A percentile compares a stretch with the other conserved stretches of the same genome.
Conservation (phyloP, 2,888 invertebrate species). For the Pristionchus fissidentatus region DNA sequence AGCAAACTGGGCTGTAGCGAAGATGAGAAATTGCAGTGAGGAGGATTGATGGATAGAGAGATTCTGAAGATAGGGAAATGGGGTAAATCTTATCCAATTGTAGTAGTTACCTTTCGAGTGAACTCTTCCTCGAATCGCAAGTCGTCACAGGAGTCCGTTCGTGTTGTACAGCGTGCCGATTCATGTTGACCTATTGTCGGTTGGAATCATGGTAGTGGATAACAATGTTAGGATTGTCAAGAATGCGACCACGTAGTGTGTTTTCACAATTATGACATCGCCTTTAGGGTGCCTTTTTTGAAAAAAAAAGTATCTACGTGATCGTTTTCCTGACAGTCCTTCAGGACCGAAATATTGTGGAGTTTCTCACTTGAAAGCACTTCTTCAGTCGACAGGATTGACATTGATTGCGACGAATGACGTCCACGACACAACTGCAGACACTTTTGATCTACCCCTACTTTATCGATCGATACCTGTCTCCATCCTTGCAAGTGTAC, state of each 20-base stretch:
- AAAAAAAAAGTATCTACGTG: no score
- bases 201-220: not conserved
- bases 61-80: not conserved
- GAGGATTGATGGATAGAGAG: not conserved
- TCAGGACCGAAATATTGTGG: not conserved
- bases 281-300: no score
- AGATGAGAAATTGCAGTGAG: not conserved
- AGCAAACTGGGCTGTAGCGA: not conserved
- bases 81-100: not conserved
- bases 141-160: conserved; percentile 10
- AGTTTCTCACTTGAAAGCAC: conserved; percentile 91
- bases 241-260: no score
- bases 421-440: conserved; percentile 85
- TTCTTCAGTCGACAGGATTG: conserved; percentile 93
- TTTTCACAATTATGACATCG: no score
- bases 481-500: conserved; percentile 86
- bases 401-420: conserved; percentile 92
- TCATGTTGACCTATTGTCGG: conserved; percentile 60
- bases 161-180: conserved; percentile 55
- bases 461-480: conserved; percentile 79
- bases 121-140: not conserved
- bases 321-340: not conserved
- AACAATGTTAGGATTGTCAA: not conserved
- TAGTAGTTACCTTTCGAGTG: not conserved
- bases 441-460: not conserved